Percentiles rank a stretch among this genome's conserved stretches.
These are phyloP conservation scores for Anoplopoma fimbria DNA, from an alignment of 2,113 vertebrate genomes.

Conservation along the genomic window DNA sequence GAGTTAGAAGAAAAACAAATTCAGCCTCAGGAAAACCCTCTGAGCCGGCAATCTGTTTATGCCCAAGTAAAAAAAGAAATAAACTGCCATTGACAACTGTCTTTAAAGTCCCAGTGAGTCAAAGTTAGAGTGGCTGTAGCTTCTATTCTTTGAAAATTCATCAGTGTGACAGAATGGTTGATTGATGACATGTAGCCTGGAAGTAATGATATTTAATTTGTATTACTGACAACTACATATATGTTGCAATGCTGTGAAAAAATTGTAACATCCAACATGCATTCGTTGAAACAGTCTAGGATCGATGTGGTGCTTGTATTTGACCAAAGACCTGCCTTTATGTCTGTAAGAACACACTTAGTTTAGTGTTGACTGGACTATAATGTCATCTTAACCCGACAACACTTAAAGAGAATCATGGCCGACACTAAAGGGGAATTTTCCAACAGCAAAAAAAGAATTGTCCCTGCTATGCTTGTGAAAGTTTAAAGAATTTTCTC, in stretches of 20 bases:
- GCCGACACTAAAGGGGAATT: too few relatives aligned
- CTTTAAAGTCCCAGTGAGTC: not conserved
- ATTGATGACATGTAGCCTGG: not conserved
- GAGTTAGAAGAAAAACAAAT: conserved; percentile 53
- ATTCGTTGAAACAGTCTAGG: not conserved
- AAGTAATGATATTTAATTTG: not conserved
- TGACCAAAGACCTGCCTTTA: not conserved
- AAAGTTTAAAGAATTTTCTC: not conserved
- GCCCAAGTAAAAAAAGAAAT: conserved; percentile 22
- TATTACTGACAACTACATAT: not conserved
- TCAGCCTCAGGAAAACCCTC: conserved; percentile 56
- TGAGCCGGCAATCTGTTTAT: conserved; percentile 63
- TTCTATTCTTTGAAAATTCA: not conserved
- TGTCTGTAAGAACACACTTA: not conserved
- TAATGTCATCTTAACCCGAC: not conserved
- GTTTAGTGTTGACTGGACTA: not conserved
- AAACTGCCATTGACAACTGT: conserved; percentile 52
- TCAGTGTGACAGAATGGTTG: not conserved
- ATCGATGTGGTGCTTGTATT: not conserved
- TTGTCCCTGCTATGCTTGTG: not conserved
- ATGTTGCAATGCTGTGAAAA: not conserved
- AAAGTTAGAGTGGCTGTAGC: not conserved
- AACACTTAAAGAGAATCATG: not conserved
- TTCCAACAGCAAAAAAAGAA: not conserved
- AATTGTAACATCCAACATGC: not conserved